These are phyloP conservation scores for Tinea pellionella DNA, from an alignment of 2,888 invertebrate genomes.

Conservation along the genomic window DNA sequence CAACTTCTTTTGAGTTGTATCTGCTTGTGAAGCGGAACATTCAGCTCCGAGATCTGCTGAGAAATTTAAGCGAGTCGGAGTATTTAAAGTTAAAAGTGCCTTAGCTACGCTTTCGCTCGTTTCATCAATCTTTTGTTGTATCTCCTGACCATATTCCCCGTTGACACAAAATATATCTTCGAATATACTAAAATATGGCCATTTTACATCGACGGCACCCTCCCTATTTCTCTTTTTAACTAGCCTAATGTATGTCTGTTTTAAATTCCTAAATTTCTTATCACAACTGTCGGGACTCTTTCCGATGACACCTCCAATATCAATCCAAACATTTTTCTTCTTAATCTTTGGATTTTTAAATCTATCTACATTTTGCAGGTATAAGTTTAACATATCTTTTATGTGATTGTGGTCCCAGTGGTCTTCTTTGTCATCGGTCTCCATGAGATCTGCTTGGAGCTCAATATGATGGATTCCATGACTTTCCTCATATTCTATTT, in stretches of 20 bases:
- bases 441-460: slow-evolving; percentile 23
- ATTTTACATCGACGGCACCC: slow-evolving; percentile 41
- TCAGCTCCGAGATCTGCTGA: slow-evolving; percentile 29
- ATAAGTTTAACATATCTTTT: slow-evolving; percentile 38
- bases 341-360: slow-evolving; percentile 57
- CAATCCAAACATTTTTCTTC: slow-evolving; percentile 56
- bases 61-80: slow-evolving; percentile 29
- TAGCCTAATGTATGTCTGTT: slow-evolving; percentile 52
- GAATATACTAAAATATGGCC: slow-evolving; percentile 58
- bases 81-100: slow-evolving; percentile 40
- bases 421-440: slow-evolving; percentile 44
- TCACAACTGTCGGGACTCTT: slow-evolving; percentile 54
- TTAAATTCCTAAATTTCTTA: slow-evolving; percentile 58
- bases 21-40: slow-evolving; percentile 30
- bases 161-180: slow-evolving; percentile 50
- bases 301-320: slow-evolving; percentile 42
- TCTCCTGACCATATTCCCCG: slow-evolving; percentile 52
- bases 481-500: slow-evolving; percentile 41
- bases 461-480: slow-evolving; percentile 28
- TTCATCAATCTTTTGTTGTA: slow-evolving; percentile 48
- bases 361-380: slow-evolving; percentile 48
- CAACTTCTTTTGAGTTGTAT: slow-evolving; percentile 37
- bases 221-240: slow-evolving; percentile 45
- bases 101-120: slow-evolving; percentile 44
- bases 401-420: slow-evolving; percentile 51